Conservation (phyloP, 2,797 vertebrate genomes). For the Crocodylus rhombifer region DNA sequence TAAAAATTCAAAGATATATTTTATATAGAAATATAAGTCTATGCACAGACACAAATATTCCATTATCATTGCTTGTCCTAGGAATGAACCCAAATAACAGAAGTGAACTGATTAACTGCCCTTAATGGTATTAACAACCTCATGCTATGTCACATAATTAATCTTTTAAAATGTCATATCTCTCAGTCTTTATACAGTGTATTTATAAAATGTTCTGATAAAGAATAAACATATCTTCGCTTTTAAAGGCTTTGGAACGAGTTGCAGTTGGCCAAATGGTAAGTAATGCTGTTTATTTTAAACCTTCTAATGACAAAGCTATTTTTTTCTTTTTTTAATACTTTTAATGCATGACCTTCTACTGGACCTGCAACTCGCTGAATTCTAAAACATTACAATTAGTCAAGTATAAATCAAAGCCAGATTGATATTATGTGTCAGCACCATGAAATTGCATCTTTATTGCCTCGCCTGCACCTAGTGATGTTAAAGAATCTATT, state of each 20-base stretch:
- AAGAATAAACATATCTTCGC: constrained; percentile 76
- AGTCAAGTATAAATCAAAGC: constrained; percentile 17
- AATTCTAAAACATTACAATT: constrained; percentile 53
- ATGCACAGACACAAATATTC: not conserved
- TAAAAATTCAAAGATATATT: constrained; percentile 24
- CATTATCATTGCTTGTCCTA: constrained; percentile 53
- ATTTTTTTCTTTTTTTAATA: constrained; percentile 60
- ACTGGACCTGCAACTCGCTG: constrained; percentile 75
- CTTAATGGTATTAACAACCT: constrained; percentile 72
- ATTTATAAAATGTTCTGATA: constrained; percentile 77
- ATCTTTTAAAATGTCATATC: constrained; percentile 75
- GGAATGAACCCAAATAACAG: constrained; percentile 66
- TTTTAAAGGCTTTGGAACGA: constrained; percentile 85
- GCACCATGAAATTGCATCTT: constrained; percentile 33
- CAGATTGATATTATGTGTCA: constrained; percentile 55
- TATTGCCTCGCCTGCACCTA: constrained; percentile 54
- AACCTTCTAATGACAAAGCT: constrained; percentile 57
- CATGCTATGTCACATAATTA: constrained; percentile 68
- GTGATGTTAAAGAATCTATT: constrained; percentile 29
- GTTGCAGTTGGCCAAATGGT: constrained; percentile 86
- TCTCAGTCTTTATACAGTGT: constrained; percentile 65
- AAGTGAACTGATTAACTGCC: constrained; percentile 61
- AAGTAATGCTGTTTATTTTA: constrained; percentile 82
- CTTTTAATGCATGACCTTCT: constrained; percentile 77
- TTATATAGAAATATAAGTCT: not conserved